A percentile compares a stretch with the other conserved stretches of the same genome.
These are phyloP conservation scores for Corythaeola cristata DNA, from an alignment of 2,113 vertebrate genomes.

Conservation along the genomic window DNA sequence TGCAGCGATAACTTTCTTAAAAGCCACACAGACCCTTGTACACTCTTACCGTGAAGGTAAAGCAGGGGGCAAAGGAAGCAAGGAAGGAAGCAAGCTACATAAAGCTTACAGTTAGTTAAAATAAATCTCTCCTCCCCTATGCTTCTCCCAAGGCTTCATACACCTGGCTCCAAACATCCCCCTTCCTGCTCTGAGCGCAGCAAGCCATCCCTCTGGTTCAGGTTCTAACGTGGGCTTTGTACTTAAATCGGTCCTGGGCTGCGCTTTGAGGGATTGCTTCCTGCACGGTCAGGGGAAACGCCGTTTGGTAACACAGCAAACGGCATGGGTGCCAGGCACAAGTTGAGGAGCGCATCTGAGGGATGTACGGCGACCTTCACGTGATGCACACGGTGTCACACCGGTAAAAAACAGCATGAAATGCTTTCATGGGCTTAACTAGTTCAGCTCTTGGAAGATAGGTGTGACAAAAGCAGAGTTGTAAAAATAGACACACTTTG, in stretches of 20 bases:
- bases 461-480: background rate
- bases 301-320: background rate
- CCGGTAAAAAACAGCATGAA: background rate
- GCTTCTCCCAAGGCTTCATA: background rate
- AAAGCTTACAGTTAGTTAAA: slow-evolving; percentile 26
- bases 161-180: background rate
- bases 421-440: background rate
- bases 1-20: background rate
- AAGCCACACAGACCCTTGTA: background rate
- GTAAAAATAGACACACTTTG: background rate
- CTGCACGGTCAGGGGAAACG: background rate
- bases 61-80: slow-evolving; percentile 19
- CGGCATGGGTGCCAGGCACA: fast-evolving
- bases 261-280: background rate
- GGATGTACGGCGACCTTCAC: background rate
- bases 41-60: background rate
- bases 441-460: background rate
- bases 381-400: fast-evolving
- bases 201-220: background rate
- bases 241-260: background rate
- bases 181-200: background rate
- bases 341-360: background rate
- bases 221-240: background rate
- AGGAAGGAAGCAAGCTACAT: slow-evolving; percentile 45
- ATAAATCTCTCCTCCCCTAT: slow-evolving; percentile 2